Base-by-base conservation (phyloP, 2,113 vertebrate species). In the Lepisosteus osseus region DNA sequence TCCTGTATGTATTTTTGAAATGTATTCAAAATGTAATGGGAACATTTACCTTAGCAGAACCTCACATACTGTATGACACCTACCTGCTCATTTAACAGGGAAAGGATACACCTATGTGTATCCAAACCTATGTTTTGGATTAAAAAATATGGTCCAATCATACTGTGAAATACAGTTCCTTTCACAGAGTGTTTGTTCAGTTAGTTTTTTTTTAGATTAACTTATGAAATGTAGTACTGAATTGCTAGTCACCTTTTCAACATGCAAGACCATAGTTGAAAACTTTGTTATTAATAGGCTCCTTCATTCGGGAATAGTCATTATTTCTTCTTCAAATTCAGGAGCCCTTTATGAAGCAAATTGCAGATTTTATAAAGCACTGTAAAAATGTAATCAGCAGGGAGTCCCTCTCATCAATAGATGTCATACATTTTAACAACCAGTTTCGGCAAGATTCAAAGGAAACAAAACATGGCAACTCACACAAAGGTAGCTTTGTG, bases 341-440 rank as follows among this genome's bases (percentile, higher is more conserved):
- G 64, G 51, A 17, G 2, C 29, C 44, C 55, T 73, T 73, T 59
- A 65, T 67, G 65, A 73, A 57, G 65, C 55, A 44, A 68, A 73
- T 57, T 54, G 11, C 17, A 67, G 72, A 67, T 67, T 73, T 73
- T 73, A n/a, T 73, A 45, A 65, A 61, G 72, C 65, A 67, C 65
- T 73, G 72, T 73, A 67, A 73, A 73, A 68, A 40, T 15, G 43
- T 51, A 15, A 68, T 67, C 72, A 61, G 72, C 65, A 73, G 72
- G 72, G 65, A 62, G 65, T 67, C 41, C n/a, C 15, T 14, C 55
- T 61, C 65, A 45, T 73, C 65, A 73, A 67, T 67, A 68, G 72
- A 68, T 73, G 72, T 73, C 72, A 67, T 65, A 67, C 57, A 73
- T 59, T 57, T 73, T 68, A 73, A 73, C 72, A 55, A 73, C 55